Percentiles rank a stretch among this genome's conserved stretches.
These are phyloP conservation scores for Malurus leucopterus DNA, from an alignment of 2,797 vertebrate species.

Conservation along the genomic window DNA sequence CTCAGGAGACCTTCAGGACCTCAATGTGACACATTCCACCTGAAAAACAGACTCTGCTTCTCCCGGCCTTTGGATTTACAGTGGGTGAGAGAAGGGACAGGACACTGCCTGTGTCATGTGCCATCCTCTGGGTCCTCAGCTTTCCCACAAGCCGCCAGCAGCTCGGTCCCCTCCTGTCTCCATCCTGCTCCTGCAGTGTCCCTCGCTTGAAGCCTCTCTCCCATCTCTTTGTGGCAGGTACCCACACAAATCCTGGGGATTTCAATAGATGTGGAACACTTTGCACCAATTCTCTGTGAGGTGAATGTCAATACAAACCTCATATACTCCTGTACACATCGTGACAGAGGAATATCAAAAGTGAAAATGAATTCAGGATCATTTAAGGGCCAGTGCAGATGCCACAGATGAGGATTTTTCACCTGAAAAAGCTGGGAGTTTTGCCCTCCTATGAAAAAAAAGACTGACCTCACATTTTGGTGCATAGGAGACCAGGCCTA, in stretches of 20 bases:
- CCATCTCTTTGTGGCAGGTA: neutral
- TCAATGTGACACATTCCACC: neutral
- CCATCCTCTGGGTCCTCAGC: fast-evolving
- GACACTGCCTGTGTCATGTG: fast-evolving
- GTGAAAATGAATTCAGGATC: fast-evolving
- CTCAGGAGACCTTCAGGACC: neutral
- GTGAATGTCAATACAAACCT: neutral
- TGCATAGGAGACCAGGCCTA: fast-evolving
- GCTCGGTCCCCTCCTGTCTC: fast-evolving
- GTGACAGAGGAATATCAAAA: neutral
- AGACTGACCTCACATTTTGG: neutral
- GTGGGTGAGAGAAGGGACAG: neutral
- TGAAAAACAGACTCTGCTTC: neutral
- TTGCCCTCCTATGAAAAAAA: neutral
- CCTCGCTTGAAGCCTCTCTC: neutral
- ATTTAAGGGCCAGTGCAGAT: neutral
- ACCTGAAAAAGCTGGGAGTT: neutral
- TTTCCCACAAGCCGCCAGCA: neutral
- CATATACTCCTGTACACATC: neutral
- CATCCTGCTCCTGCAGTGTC: neutral
- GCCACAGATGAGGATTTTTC: neutral
- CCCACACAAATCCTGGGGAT: neutral
- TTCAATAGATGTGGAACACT: neutral
- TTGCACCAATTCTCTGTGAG: neutral
- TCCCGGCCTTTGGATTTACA: neutral